Evolutionary conservation across 1,140 invertebrate genomes (phyloP).

Genomic region (Micrasema longulum): DNA sequence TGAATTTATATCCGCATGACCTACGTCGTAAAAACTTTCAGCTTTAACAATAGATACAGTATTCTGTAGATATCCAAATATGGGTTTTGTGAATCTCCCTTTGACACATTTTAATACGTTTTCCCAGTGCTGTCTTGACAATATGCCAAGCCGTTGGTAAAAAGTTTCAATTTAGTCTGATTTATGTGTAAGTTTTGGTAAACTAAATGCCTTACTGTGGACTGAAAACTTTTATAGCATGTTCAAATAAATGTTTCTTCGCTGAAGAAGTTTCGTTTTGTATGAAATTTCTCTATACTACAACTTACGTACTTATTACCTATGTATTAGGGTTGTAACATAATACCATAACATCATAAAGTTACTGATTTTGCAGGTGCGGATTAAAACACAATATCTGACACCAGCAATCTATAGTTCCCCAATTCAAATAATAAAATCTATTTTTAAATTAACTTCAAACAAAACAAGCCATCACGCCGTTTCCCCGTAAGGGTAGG

Average conservation of each 20-base stretch:
- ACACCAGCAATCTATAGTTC: no score
- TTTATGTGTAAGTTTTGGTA: slow-evolving; percentile 13
- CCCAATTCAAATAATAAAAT: no score
- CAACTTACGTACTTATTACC: no score
- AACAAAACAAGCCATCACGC: no score
- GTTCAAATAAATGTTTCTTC: slow-evolving; percentile 6
- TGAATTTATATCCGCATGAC: slow-evolving; percentile 8
- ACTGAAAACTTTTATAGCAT: slow-evolving; percentile 1
- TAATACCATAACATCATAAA: no score
- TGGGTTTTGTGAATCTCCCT: slow-evolving; percentile 14
- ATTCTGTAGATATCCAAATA: not conserved
- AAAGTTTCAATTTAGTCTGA: slow-evolving; percentile 43
- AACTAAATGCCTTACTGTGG: not conserved
- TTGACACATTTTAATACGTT: slow-evolving; percentile 39
- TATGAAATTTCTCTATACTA: no score
- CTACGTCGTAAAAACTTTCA: slow-evolving; percentile 12
- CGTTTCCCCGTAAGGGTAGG: no score
- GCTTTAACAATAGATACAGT: not conserved
- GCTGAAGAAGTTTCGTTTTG: not conserved
- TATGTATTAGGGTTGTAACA: no score
- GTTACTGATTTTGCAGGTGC: no score
- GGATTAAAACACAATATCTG: no score
- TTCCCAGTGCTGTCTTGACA: slow-evolving; percentile 22
- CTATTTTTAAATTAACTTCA: no score
- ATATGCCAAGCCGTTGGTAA: slow-evolving; percentile 33